A percentile compares a stretch with the other conserved stretches of the same genome.
Conservation (phyloP, 2,888 invertebrate species). For the Periphyllus acericola region DNA sequence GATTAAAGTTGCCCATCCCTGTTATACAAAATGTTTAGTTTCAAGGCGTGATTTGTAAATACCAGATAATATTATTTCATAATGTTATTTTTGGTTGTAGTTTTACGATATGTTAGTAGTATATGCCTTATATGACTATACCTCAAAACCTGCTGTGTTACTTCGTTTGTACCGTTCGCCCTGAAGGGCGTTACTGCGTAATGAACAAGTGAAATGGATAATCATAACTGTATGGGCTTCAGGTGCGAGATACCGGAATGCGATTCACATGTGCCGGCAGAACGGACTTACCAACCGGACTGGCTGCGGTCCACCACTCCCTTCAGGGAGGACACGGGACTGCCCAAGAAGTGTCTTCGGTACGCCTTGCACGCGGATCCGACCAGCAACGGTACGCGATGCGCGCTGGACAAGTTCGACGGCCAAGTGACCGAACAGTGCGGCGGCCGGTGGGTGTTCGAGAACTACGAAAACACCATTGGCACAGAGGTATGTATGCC, state of each 20-base stretch:
- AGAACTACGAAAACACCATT: conserved; percentile 72
- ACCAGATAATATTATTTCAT: too few species aligned
- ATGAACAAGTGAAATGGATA: too few species aligned
- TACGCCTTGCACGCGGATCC: background rate
- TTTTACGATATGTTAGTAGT: too few species aligned
- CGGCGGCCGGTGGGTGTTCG: conserved; percentile 65
- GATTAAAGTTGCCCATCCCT: too few species aligned
- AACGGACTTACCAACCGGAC: conserved; percentile 55
- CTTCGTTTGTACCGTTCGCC: too few species aligned
- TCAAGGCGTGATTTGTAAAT: too few species aligned
- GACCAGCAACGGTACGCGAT: background rate
- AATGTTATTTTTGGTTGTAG: too few species aligned
- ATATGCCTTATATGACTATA: too few species aligned
- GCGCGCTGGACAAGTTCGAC: background rate
- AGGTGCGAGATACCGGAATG: conserved; percentile 64
- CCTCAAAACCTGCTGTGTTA: too few species aligned
- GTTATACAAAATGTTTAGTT: too few species aligned
- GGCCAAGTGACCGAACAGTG: conserved; percentile 65
- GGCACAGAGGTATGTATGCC: conserved; percentile 74
- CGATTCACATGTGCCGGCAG: conserved; percentile 30
- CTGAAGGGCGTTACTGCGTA: too few species aligned
- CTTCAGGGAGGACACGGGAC: conserved; percentile 27
- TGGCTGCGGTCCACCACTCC: conserved; percentile 64
- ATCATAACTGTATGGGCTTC: too few species aligned
- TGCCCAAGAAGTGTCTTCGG: conserved; percentile 8